Evolutionary conservation across 2,888 invertebrate genomes (phyloP).

Genomic region (Andrena praecox): DNA sequence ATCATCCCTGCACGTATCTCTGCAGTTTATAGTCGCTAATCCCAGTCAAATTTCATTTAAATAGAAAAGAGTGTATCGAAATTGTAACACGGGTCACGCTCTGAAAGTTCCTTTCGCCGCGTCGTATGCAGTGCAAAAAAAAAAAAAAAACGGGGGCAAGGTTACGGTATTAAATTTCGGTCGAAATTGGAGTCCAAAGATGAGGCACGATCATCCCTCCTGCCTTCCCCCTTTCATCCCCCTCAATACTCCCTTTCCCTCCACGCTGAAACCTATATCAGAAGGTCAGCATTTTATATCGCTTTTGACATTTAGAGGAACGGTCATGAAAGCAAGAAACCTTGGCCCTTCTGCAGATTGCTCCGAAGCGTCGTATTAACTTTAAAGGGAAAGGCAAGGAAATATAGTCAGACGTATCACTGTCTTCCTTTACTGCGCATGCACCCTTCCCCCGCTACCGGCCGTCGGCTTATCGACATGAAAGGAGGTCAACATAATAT

Average conservation of each 20-base stretch:
- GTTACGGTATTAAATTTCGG: too few relatives aligned
- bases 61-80: too few relatives aligned
- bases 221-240: neutral
- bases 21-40: constrained; percentile 27
- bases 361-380: too few relatives aligned
- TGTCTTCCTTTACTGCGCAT: neutral
- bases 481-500: constrained; percentile 26
- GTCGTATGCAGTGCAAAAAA: too few relatives aligned
- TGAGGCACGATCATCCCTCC: too few relatives aligned
- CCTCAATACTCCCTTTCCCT: neutral
- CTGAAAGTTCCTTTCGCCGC: too few relatives aligned
- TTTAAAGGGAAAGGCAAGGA: neutral
- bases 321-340: too few relatives aligned
- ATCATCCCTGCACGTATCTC: neutral
- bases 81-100: too few relatives aligned
- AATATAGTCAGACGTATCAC: neutral
- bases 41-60: constrained; percentile 19
- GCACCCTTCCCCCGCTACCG: neutral
- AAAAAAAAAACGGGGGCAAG: too few relatives aligned
- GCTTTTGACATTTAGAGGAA: too few relatives aligned
- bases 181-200: too few relatives aligned
- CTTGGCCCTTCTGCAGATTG: too few relatives aligned
- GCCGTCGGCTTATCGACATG: neutral
- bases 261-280: neutral
- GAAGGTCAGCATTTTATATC: neutral